Base-by-base conservation (phyloP, 2,888 invertebrate genomes). In the Mongoloraphidia duomilia region DNA sequence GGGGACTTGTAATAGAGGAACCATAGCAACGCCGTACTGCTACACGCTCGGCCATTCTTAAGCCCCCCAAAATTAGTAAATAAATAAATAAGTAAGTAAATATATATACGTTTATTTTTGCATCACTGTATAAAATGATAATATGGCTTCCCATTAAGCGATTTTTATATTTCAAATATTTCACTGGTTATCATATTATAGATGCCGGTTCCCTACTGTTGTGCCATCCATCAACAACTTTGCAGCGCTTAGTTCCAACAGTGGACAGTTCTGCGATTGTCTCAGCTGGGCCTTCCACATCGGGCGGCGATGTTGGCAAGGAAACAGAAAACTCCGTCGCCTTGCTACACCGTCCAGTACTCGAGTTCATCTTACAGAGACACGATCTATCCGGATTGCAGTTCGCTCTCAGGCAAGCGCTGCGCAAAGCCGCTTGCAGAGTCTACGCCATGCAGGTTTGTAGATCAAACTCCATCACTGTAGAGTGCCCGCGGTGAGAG, bases 171-270 rank as follows among this genome's bases (percentile, higher is more conserved):
- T 26, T 26, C 6, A 26, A 26, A 26, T 26, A 26, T 26, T 26
- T 3, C 26, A 26, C 26, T 26, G 26, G 5, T 26, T 26, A 26
- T 26, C 26, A 26, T 50, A 50, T 58, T 62, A 44, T 56, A 83
- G 84, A 84, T 56, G 80, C 77, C 10, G 87, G 84, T 6, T 83
- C 84, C 12, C 87, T 88, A 0, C 70, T 94, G 8, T 72, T 95
- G 1, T 88, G 91, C 50, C 87, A 92, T 65, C 94, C 94, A 2
- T 94, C 94, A 40, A 80, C 85, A 17, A 86, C 90, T 26, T 75
- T 95, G 37, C 84, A 87, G 52, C 84, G 84, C 57, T 71, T 92
- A 56, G 85, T 86, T 40, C 84, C 78, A 13, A 76, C 75, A 47
- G 74, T 77, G 63, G 74, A 79, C 55, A 70, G 71, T 50, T 72